Evolutionary conservation across 2,888 invertebrate genomes (phyloP).

Genomic region (Spialia ferax): DNA sequence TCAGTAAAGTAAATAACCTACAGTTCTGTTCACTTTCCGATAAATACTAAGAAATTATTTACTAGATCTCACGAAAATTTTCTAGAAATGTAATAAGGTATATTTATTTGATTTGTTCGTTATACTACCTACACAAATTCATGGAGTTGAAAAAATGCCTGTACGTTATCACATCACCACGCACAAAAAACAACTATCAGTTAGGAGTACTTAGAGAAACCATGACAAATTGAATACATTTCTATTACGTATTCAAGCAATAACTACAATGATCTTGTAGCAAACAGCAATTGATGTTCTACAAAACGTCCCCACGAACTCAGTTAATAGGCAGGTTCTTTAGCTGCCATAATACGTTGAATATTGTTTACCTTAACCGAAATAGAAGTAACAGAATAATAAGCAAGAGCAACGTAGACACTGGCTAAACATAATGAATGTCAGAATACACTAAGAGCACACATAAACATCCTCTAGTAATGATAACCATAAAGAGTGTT

Average conservation of each 20-base stretch:
- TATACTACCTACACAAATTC: too few relatives aligned
- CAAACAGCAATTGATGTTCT: neutral
- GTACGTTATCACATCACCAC: too few relatives aligned
- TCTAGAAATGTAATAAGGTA: too few relatives aligned
- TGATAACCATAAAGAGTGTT: slow-evolving; percentile 19
- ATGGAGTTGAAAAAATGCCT: too few relatives aligned
- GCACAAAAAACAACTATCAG: neutral
- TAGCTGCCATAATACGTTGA: neutral
- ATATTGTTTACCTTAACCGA: slow-evolving; percentile 22
- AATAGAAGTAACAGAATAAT: slow-evolving; percentile 21
- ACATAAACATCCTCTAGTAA: slow-evolving; percentile 21
- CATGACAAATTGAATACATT: slow-evolving; percentile 12
- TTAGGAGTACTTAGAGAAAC: neutral
- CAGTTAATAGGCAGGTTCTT: neutral
- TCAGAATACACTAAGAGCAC: slow-evolving; percentile 14
- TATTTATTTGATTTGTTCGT: too few relatives aligned
- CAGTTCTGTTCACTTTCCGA: too few relatives aligned
- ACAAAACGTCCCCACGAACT: neutral
- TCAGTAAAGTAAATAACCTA: too few relatives aligned
- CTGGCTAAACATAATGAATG: slow-evolving; percentile 10
- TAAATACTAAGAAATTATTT: too few relatives aligned
- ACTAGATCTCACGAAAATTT: too few relatives aligned
- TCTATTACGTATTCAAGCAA: slow-evolving; percentile 6
- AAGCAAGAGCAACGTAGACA: slow-evolving; percentile 18
- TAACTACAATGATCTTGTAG: neutral